These are phyloP conservation scores for Tetragnatha versicolor DNA, from an alignment of 1,140 invertebrate species.

Conservation along the genomic window DNA sequence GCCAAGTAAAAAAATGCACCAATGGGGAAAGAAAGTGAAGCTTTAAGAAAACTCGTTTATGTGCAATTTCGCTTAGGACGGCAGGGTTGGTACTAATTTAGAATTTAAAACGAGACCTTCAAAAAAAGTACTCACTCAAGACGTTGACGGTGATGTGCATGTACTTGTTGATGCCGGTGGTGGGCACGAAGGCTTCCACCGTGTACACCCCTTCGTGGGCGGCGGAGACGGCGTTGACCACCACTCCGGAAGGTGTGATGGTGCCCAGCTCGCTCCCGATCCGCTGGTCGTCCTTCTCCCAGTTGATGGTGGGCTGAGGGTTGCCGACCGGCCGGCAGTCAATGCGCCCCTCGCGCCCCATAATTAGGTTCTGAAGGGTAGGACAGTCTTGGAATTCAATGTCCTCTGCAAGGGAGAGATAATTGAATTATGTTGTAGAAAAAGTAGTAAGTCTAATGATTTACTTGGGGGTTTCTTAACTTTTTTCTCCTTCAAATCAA, in stretches of 20 bases:
- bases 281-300: slow-evolving; percentile 81
- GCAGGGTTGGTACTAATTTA: no score
- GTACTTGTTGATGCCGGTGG: slow-evolving; percentile 29
- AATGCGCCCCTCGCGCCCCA: slow-evolving; percentile 70
- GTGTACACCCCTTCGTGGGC: slow-evolving; percentile 33
- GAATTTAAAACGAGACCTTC: no score
- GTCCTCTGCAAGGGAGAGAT: slow-evolving; percentile 73
- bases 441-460: no score
- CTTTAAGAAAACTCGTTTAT: no score
- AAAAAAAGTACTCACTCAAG: slow-evolving; percentile 68
- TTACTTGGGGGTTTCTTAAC: no score
- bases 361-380: slow-evolving; percentile 79
- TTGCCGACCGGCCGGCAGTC: slow-evolving; percentile 83
- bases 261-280: slow-evolving; percentile 61
- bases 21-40: no score
- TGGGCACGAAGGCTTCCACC: slow-evolving; percentile 34
- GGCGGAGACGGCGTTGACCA: slow-evolving; percentile 70
- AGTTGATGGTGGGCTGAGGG: slow-evolving; percentile 84
- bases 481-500: no score
- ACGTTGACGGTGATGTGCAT: slow-evolving; percentile 44
- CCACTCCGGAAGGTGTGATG: slow-evolving; percentile 18
- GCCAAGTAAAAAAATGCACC: no score
- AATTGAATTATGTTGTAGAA: no score
- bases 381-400: slow-evolving; percentile 86
- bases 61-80: no score